Conservation (phyloP, 2,888 invertebrate species). For the Drosophila tripunctata region DNA sequence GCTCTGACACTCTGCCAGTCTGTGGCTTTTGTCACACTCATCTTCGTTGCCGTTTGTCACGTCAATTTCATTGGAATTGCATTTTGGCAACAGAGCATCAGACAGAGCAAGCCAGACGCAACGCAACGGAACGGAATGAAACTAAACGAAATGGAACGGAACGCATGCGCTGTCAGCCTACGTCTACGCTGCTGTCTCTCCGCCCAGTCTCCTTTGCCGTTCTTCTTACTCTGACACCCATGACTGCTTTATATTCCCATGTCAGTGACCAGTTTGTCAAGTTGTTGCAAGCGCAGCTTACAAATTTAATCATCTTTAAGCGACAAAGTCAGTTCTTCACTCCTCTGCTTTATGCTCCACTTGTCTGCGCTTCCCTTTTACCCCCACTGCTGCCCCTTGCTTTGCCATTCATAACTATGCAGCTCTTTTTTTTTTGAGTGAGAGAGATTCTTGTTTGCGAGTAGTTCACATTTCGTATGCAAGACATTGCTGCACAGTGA, state of each 20-base stretch:
- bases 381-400: neutral
- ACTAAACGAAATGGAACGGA: slow-evolving; percentile 3
- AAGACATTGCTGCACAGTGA: slow-evolving; percentile 61
- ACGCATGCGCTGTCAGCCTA: slow-evolving; percentile 61
- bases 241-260: slow-evolving; percentile 6
- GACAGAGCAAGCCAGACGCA: slow-evolving; percentile 13
- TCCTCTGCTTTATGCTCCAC: slow-evolving; percentile 39
- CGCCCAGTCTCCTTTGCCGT: neutral
- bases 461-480: slow-evolving; percentile 70
- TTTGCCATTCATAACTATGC: slow-evolving; percentile 68
- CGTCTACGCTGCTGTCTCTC: neutral
- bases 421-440: no score
- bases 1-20: slow-evolving; percentile 34
- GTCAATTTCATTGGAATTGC: slow-evolving; percentile 75
- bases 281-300: slow-evolving; percentile 66
- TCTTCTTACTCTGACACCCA: neutral
- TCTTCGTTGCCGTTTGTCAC: slow-evolving; percentile 73
- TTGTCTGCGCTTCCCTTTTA: slow-evolving; percentile 30
- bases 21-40: slow-evolving; percentile 75
- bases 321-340: slow-evolving; percentile 26
- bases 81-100: slow-evolving; percentile 55
- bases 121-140: neutral
- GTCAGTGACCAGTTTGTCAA: slow-evolving; percentile 71
- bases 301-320: slow-evolving; percentile 79
- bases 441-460: slow-evolving; percentile 58